A percentile compares a stretch with the other conserved stretches of the same genome.
These are phyloP conservation scores for Gymnoscopelus microlampas DNA, from an alignment of 2,797 vertebrate genomes.

Conservation along the genomic window DNA sequence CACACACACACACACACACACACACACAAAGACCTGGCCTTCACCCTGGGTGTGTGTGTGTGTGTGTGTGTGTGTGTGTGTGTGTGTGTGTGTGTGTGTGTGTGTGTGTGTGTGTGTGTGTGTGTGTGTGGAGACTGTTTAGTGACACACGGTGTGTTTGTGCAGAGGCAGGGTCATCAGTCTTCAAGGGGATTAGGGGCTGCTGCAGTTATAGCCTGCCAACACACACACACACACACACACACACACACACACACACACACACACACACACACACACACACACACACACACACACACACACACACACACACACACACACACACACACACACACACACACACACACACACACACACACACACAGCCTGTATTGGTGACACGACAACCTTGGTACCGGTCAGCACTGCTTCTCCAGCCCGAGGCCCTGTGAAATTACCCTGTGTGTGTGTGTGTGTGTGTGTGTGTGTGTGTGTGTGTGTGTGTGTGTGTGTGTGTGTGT, in stretches of 20 bases:
- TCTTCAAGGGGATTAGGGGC: slow-evolving; percentile 58
- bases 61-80: neutral
- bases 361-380: slow-evolving; percentile 3
- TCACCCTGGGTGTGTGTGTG: too few species aligned
- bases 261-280: slow-evolving; percentile 13
- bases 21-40: too few species aligned
- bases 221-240: slow-evolving; percentile 4
- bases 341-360: slow-evolving; percentile 3
- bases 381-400: slow-evolving; percentile 32
- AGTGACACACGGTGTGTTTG: slow-evolving; percentile 38
- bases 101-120: too few species aligned
- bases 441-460: neutral
- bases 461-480: neutral
- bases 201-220: slow-evolving; percentile 10
- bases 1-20: too few species aligned
- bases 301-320: slow-evolving; percentile 8
- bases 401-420: slow-evolving; percentile 16
- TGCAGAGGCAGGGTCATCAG: slow-evolving; percentile 50
- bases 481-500: neutral
- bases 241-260: slow-evolving; percentile 10
- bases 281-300: slow-evolving; percentile 9
- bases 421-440: slow-evolving; percentile 32
- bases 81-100: neutral
- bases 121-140: neutral
- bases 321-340: slow-evolving; percentile 11